Evolutionary conservation across 2,888 invertebrate genomes (phyloP), one percentile per base, ranked within the genome.

Genomic region (Drosophila subsilvestris): DNA sequence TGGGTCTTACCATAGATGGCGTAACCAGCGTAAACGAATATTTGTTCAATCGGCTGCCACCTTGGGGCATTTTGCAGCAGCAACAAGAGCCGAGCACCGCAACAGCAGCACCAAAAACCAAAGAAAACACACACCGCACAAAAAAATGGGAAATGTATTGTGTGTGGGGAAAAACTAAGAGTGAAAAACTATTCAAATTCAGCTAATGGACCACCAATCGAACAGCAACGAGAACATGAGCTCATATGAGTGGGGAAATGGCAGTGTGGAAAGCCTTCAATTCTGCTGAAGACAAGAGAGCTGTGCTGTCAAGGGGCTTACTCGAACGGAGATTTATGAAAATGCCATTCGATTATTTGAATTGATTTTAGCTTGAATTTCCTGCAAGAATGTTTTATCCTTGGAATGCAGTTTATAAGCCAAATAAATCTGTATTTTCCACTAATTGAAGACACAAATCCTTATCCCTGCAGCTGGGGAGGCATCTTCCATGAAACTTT

Each of bases 141-240:
- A 3, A 18, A 37, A 42, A 62, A 49, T 5, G 4, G 32, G 0
- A 22, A 25, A 20, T 42, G 1, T 10, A 47, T 42, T 51, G 32
- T 14, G 25, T 29, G 32, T n/a, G n/a, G n/a, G 25, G 37, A 8
- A 12, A 27, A 58, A 17, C 47, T 42, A 20, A 10, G 10, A 42
- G 53, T 20, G 66, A 22, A 49, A 65, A 63, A 63, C 66, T 49
- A 63, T 66, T 63, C 43, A 49, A 55, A 55, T 66, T 55, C 29
- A 8, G 43, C 25, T 63, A 66, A 66, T 49, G 63, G 66, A 44
- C 55, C 32, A 49, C 55, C 43, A 49, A 42, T 25, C 54, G 48
- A 22, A 6, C 5, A n/a, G 47, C 2, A 2, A 10, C 47, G 27
- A 10, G n/a, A 10, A 12, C n/a, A 7, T 27, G 18, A 3, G 14